Evolutionary conservation across 2,797 vertebrate genomes (phyloP), one percentile per base, ranked within the genome.

Genomic region (Lepilemur ruficaudatus): DNA sequence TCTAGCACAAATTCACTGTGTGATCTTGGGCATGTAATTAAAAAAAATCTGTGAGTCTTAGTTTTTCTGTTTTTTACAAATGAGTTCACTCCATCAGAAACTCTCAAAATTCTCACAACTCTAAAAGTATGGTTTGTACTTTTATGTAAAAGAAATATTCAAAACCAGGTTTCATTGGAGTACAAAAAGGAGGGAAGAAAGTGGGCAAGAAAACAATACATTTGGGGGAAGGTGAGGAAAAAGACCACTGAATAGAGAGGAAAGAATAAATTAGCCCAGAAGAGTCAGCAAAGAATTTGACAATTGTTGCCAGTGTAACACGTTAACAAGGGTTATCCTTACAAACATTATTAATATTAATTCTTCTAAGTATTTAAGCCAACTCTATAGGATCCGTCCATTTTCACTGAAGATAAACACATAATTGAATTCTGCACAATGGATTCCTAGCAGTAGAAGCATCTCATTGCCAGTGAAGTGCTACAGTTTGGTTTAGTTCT

Each of bases 391-490:
- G 3, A 59, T 89, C 28, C 4, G 93, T 73, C 14, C 1, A 43
- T 79, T 89, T 76, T 89, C 70, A 14, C 35, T 84, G 85, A 93
- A 89, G 28, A 70, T 69, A 55, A 81, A 89, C 4, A 41, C 4
- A 4, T 9, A 28, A 4, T 0, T 81, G 35, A 87, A 73, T 96
- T 91, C 22, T 76, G 7, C 0, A 46, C 7, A 76, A 35, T 80
- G 2, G 7, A 23, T 65, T 87, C 38, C 59, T 89, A 48, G 1
- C 79, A 63, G 48, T n/a, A 86, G 38, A 89, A 94, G 7, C n/a
- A 86, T 91, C 15, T 91, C 7, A 46, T 72, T 95, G 25, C 30
- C n/a, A 82, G 55, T 89, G 63, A 94, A 93, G 48, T 89, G 25
- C n/a, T 83, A 41, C 12, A 69, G 20, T 88, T 55, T 89, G 3